Evolutionary conservation across 2,888 invertebrate genomes (phyloP), one percentile per base, ranked within the genome.

Genomic region (Phengaris arion): DNA sequence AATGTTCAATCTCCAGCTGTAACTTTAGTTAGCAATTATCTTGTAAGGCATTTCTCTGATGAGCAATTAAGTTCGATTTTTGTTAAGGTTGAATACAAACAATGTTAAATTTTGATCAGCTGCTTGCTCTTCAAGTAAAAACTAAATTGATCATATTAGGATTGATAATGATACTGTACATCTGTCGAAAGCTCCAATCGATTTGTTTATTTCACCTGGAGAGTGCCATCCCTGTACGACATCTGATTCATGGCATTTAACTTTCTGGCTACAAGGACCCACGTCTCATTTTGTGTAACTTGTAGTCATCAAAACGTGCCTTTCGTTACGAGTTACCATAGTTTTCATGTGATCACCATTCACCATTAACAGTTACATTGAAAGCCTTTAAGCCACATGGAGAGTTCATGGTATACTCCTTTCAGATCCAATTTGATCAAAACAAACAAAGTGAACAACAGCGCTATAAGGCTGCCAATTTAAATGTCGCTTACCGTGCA

Each of bases 1-100:
- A 64, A 64, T 35, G 2, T 5, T 12, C 2, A 1, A 12, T 10
- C 6, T 13, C 35, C 64, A 45, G 35, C 35, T 45, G 59, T 22
- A 22, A 12, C 64, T 10, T 64, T 8, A 10, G 4, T 10, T 2
- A 35, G 12, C 2, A 22, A 64, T 64, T 35, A 64, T 64, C 64
- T 35, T 64, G 45, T 64, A 45, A 35, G 13, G 64, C 13, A 64
- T 64, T 45, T 64, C 10, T 59, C 13, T 64, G 64, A 64, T 64
- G 64, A 45, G 35, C 64, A 35, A 45, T 64, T 64, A 64, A 64
- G 10, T 64, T 45, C 35, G 64, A 12, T 64, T 64, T 64, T 64
- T 12, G 15, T 22, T 59, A 22, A 22, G 15, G 59, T 4, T 59
- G 57, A 3, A 6, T 48, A 48, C 48, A 6, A 46, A 4, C 46